phyloP scores from a whole-genome alignment of 2,113 vertebrate genomes.

The Archilochus colubris region DNA sequence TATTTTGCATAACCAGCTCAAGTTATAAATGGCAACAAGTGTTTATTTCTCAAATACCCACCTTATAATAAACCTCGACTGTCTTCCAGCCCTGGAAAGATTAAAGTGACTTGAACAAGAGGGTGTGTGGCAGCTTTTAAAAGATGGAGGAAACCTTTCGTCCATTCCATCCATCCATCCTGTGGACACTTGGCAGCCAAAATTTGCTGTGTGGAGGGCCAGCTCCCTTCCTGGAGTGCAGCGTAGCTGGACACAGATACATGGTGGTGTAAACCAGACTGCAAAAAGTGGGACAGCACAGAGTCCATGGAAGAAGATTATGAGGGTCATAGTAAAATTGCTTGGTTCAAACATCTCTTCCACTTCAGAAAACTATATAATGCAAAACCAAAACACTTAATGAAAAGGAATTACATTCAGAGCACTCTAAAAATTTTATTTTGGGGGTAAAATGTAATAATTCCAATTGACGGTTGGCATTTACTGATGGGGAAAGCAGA shows the following conservation, averaged over 20 bases:
- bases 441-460: background rate
- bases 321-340: background rate
- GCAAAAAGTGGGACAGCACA: background rate
- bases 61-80: background rate
- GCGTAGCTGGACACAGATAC: background rate
- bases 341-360: background rate
- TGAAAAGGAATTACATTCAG: conserved; percentile 3
- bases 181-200: background rate
- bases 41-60: background rate
- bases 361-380: background rate
- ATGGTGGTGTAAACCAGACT: background rate
- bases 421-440: background rate
- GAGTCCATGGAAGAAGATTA: background rate
- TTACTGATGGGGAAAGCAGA: background rate
- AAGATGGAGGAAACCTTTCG: background rate
- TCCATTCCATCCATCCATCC: background rate
- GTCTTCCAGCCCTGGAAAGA: background rate
- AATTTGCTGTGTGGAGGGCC: background rate
- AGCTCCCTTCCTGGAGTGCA: background rate
- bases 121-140: background rate
- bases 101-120: background rate
- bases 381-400: conserved; percentile 5
- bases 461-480: background rate
- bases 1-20: background rate
- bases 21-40: background rate